Percentiles rank a stretch among this genome's conserved stretches.
phyloP scores from a whole-genome alignment of 2,113 vertebrate genomes.

The Datnioides undecimradiatus region DNA sequence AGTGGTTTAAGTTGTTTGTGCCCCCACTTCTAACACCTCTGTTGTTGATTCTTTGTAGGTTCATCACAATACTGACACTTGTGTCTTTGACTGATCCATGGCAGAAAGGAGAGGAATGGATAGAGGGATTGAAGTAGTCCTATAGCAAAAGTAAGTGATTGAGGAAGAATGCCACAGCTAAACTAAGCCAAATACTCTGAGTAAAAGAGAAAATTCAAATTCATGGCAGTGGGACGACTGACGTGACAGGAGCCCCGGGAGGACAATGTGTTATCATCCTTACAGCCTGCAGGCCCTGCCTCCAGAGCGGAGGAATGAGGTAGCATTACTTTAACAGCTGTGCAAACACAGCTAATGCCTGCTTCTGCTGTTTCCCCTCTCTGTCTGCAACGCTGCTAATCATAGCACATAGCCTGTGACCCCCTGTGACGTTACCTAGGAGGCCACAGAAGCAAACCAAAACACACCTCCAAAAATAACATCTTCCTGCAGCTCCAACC shows the following conservation, averaged over 20 bases:
- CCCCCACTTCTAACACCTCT: no score
- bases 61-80: no score
- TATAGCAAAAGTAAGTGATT: neutral
- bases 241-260: constrained; percentile 26
- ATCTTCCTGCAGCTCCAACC: constrained; percentile 40
- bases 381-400: constrained; percentile 63
- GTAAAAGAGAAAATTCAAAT: constrained; percentile 26
- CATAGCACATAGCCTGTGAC: constrained; percentile 60
- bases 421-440: constrained; percentile 56
- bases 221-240: constrained; percentile 34
- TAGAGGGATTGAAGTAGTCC: neutral
- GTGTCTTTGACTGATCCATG: neutral
- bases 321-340: constrained; percentile 83
- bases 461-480: constrained; percentile 64
- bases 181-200: neutral
- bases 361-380: constrained; percentile 66
- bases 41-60: no score
- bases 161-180: neutral
- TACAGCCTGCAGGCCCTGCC: constrained; percentile 49
- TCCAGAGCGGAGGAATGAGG: constrained; percentile 65
- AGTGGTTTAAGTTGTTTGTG: no score
- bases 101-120: neutral
- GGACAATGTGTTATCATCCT: constrained; percentile 32
- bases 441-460: constrained; percentile 56
- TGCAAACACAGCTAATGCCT: constrained; percentile 80